Base-by-base conservation (phyloP, 2,113 vertebrate species). In the Ictalurus furcatus region DNA sequence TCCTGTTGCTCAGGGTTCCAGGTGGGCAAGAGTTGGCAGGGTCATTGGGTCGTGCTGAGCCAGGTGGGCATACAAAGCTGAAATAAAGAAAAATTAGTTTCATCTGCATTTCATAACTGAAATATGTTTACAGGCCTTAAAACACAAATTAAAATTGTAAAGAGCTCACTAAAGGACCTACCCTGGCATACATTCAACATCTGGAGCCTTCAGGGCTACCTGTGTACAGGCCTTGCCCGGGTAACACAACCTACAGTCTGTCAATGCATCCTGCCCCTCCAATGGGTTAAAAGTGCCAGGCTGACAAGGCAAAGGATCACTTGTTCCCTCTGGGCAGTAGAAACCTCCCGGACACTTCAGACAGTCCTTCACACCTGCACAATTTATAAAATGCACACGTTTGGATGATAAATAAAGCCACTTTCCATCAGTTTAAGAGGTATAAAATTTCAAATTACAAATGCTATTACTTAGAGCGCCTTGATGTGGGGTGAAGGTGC, bases 181-280 rank as follows among this genome's bases (percentile, higher is more conserved):
- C 97, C 97, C 96, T 8, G 95, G 92, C 71, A 95, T 94, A 90
- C 96, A 97, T 12, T 96, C 93, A 0, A 96, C 73, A 2, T 98
- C 97, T 0, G 97, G 97, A 40, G 93, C 92, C 67, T 89, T 94
- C 88, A 97, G 92, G 44, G 96, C 96, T 21, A 95, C 87, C 92
- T 95, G 97, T 21, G 96, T 97, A 87, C 97, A 97, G 87, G 97
- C 97, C 80, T 94, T 97, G 2, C 97, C 97, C 7, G 96, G 96
- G 0, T 95, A 94, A 87, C 97, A 97, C 7, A 90, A 88, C 85
- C 95, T 94, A 92, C 96, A 97, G 85, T 97, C 97, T 4, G 91
- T 6, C 16, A 92, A 81, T 89, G 97, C 93, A 0, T 97, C 96
- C 92, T 97, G 97, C 0, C 97, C 97, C 58, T 95, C 94, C 65